Evolutionary conservation across 2,113 vertebrate species (phyloP).

Genomic region (Toxotes chatareus): DNA sequence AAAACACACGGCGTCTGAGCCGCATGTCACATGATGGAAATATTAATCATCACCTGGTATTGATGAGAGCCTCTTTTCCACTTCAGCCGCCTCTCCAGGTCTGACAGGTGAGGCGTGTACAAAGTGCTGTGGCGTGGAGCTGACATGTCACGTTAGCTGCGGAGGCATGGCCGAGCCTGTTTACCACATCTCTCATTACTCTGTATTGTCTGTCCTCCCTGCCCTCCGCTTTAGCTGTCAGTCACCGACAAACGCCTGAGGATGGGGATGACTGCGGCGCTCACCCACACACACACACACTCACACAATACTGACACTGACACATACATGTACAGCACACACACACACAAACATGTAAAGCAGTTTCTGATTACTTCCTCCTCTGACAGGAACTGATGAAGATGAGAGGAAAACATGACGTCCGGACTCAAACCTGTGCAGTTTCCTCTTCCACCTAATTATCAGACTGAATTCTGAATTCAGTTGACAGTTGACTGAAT

Average conservation of each 20-base stretch:
- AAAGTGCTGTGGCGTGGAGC: slow-evolving; percentile 37
- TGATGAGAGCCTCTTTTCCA: slow-evolving; percentile 47
- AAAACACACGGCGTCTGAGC: no score
- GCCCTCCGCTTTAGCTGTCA: slow-evolving; percentile 66
- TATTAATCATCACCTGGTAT: slow-evolving; percentile 30
- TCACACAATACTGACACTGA: background rate
- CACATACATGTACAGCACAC: background rate
- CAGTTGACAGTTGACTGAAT: no score
- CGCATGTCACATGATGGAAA: slow-evolving; percentile 29
- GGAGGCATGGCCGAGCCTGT: slow-evolving; percentile 60
- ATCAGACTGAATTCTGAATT: no score
- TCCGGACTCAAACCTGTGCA: no score
- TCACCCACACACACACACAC: slow-evolving; percentile 13
- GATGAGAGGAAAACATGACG: no score
- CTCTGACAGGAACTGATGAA: slow-evolving; percentile 7
- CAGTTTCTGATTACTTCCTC: slow-evolving; percentile 3
- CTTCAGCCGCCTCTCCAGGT: slow-evolving; percentile 35
- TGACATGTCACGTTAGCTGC: slow-evolving; percentile 43
- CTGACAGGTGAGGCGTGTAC: slow-evolving; percentile 54
- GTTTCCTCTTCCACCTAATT: no score
- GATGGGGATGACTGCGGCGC: slow-evolving; percentile 16
- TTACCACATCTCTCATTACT: slow-evolving; percentile 64
- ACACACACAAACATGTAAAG: background rate
- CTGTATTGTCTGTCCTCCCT: slow-evolving; percentile 55
- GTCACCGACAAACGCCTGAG: slow-evolving; percentile 46